phyloP scores from a whole-genome alignment of 2,888 invertebrate species.

The Lithophane socia region DNA sequence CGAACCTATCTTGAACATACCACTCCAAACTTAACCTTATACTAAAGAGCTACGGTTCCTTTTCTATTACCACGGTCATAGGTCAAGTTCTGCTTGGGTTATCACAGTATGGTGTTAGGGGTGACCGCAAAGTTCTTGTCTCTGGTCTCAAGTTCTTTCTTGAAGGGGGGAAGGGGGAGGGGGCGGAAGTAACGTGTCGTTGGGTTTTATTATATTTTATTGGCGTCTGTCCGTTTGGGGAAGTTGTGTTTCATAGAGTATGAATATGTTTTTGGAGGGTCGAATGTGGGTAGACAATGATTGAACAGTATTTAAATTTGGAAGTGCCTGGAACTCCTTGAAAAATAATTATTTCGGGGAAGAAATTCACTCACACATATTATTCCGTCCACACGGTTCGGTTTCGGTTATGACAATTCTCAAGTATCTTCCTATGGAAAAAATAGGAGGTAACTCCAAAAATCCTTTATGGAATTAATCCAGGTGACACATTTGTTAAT shows the following conservation, averaged over 20 bases:
- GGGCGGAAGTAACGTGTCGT: constrained; percentile 85
- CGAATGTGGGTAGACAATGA: not conserved
- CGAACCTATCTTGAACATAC: constrained; percentile 22
- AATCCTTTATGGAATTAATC: not conserved
- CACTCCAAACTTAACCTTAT: constrained; percentile 28
- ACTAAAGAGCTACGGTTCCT: fast-evolving
- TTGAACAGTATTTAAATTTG: not conserved
- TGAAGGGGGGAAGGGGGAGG: constrained; percentile 70
- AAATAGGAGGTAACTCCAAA: not conserved
- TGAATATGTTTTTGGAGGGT: constrained; percentile 9
- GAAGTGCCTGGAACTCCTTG: not conserved
- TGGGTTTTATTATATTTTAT: constrained; percentile 83
- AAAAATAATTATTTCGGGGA: not conserved
- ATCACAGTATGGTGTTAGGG: constrained; percentile 66
- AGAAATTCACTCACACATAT: not conserved
- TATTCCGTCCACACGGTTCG: not conserved
- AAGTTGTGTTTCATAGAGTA: constrained; percentile 60
- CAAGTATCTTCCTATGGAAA: not conserved
- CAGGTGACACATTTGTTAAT: not conserved
- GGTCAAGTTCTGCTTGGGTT: constrained; percentile 70
- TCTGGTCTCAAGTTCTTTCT: constrained; percentile 78
- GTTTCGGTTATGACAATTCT: not conserved
- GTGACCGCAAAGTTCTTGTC: constrained; percentile 73
- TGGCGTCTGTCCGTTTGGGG: constrained; percentile 65
- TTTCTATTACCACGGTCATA: constrained; percentile 25